Conservation (phyloP, 2,113 vertebrate species). For the Periophthalmus modestus region DNA sequence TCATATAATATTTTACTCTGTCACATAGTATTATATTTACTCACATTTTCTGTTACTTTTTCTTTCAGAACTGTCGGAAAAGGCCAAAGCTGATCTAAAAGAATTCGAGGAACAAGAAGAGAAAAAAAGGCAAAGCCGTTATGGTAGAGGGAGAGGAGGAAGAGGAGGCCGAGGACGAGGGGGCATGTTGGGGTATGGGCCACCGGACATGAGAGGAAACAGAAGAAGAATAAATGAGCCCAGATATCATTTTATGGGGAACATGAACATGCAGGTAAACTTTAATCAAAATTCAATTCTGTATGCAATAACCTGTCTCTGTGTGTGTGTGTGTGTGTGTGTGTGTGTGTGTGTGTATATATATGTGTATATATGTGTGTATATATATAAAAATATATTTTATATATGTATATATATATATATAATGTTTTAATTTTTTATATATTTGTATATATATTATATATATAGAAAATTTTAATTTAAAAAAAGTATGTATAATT, state of each 20-base stretch:
- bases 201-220: constrained; percentile 83
- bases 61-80: constrained; percentile 89
- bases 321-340: too few species aligned
- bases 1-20: neutral
- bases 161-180: constrained; percentile 82
- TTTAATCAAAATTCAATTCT: neutral
- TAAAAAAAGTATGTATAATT: too few species aligned
- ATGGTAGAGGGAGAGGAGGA: constrained; percentile 79
- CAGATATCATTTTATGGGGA: constrained; percentile 82
- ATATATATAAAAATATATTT: too few species aligned
- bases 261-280: constrained; percentile 86
- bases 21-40: neutral
- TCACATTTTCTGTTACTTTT: neutral
- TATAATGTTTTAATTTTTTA: too few species aligned
- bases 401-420: too few species aligned
- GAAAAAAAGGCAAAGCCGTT: constrained; percentile 86
- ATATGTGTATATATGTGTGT: too few species aligned
- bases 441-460: too few species aligned
- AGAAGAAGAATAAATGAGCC: constrained; percentile 87
- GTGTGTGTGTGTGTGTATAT: too few species aligned
- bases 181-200: constrained; percentile 74
- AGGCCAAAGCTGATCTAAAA: constrained; percentile 90
- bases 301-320: constrained; percentile 10
- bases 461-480: too few species aligned
- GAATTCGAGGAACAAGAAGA: constrained; percentile 92